phyloP scores from a whole-genome alignment of 1,140 invertebrate species.

The Zaprionus taronus region DNA sequence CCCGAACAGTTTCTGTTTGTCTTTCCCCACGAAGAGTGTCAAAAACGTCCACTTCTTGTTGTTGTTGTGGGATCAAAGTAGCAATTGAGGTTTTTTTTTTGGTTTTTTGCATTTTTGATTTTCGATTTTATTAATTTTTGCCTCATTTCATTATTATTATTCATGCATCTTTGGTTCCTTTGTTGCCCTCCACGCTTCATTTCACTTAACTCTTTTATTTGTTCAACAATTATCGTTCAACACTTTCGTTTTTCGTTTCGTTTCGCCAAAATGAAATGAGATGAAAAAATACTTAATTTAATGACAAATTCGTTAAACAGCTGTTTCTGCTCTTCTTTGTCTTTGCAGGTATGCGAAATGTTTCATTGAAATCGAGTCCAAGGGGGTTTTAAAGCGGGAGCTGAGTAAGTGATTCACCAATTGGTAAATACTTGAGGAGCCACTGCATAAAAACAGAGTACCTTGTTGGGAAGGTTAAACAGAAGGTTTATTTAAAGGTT shows the following conservation, averaged over 20 bases:
- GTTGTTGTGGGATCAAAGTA: slow-evolving; percentile 26
- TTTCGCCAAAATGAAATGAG: slow-evolving; percentile 22
- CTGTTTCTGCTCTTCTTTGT: slow-evolving; percentile 36
- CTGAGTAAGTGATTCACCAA: neutral
- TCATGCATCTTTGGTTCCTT: slow-evolving; percentile 44
- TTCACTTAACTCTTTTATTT: slow-evolving; percentile 59
- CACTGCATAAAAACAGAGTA: neutral
- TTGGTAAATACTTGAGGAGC: neutral
- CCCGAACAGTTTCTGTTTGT: slow-evolving; percentile 14
- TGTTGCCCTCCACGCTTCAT: slow-evolving; percentile 28
- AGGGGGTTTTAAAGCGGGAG: neutral
- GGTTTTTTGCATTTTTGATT: slow-evolving; percentile 17
- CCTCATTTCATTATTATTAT: slow-evolving; percentile 21
- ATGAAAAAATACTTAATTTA: slow-evolving; percentile 52
- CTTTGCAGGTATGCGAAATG: slow-evolving; percentile 64
- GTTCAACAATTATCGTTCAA: slow-evolving; percentile 53
- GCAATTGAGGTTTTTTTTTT: slow-evolving; percentile 10
- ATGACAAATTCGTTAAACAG: slow-evolving; percentile 57
- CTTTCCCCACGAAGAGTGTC: slow-evolving; percentile 4
- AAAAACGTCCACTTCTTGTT: slow-evolving; percentile 18
- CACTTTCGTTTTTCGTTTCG: slow-evolving; percentile 53
- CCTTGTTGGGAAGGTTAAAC: neutral
- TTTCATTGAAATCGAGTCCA: slow-evolving; percentile 27
- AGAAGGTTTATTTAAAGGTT: too few relatives aligned
- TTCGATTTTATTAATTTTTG: slow-evolving; percentile 15